These are phyloP conservation scores for Drosophila parvula DNA, from an alignment of 1,140 invertebrate species.

Conservation along the genomic window DNA sequence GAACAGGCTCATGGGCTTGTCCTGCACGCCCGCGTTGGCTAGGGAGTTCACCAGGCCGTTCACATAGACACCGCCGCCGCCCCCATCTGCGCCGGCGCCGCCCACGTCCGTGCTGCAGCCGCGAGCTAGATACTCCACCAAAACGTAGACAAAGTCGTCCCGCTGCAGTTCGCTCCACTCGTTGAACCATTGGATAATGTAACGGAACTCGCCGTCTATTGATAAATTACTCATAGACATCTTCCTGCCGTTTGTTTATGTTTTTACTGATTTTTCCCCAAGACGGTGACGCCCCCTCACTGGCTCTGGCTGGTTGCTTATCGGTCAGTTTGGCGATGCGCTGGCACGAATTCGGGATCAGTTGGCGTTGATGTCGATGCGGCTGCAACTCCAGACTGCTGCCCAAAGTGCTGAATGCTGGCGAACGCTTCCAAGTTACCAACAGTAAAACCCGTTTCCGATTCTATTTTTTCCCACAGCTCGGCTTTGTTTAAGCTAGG, in stretches of 20 bases:
- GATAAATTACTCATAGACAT: conserved; percentile 81
- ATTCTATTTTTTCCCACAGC: conserved; percentile 59
- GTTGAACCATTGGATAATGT: conserved; percentile 93
- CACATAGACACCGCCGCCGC: conserved; percentile 85
- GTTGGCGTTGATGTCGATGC: conserved; percentile 30
- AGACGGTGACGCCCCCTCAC: conserved; percentile 36
- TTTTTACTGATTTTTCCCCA: conserved; percentile 33
- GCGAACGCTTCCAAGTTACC: conserved; percentile 56
- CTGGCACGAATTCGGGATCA: conserved; percentile 10
- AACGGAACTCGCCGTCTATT: conserved; percentile 89
- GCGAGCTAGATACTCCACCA: conserved; percentile 88
- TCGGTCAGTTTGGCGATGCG: conserved; percentile 13
- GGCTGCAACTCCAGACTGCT: conserved; percentile 36
- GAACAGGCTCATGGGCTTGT: conserved; percentile 93
- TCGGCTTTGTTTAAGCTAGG: conserved; percentile 43
- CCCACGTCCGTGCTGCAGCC: conserved; percentile 80
- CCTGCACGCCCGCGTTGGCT: conserved; percentile 87
- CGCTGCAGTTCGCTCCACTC: conserved; percentile 95
- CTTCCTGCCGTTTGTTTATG: conserved; percentile 36
- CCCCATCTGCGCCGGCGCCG: conserved; percentile 21
- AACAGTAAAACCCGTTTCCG: conserved; percentile 60
- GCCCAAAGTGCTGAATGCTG: conserved; percentile 17
- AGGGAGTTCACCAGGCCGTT: conserved; percentile 90
- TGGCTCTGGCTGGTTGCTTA: conserved; percentile 13
- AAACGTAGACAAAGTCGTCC: conserved; percentile 91